These are phyloP conservation scores for Leucophenga montana DNA, from an alignment of 2,888 invertebrate species.

Conservation along the genomic window DNA sequence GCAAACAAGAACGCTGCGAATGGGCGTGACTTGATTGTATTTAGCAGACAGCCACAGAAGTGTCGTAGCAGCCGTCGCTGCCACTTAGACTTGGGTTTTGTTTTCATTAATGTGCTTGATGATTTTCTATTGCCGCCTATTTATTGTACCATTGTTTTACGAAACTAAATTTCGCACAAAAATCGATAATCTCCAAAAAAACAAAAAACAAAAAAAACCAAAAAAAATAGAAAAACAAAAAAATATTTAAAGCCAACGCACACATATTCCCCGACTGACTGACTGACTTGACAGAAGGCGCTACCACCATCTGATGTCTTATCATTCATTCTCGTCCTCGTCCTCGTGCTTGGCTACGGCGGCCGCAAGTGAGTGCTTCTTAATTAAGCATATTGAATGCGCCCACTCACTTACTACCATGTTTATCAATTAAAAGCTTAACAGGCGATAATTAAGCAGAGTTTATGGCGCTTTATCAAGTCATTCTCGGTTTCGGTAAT, in stretches of 20 bases:
- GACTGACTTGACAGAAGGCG: too few species aligned
- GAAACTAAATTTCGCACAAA: too few species aligned
- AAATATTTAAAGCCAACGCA: too few species aligned
- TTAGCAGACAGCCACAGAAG: constrained; percentile 2
- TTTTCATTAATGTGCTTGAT: not conserved
- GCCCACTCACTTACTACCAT: constrained; percentile 1
- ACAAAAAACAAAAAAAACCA: too few species aligned
- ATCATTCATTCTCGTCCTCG: not conserved
- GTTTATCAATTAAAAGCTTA: constrained; percentile 50
- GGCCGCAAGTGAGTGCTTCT: constrained; percentile 2
- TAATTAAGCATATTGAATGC: constrained; percentile 30
- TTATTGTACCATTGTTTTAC: not conserved
- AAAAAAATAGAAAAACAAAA: too few species aligned
- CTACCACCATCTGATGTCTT: not conserved
- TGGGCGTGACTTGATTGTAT: not conserved
- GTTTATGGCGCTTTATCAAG: constrained; percentile 50
- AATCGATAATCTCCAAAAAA: not conserved
- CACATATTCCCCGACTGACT: not conserved
- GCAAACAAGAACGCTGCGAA: not conserved
- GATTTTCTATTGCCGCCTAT: not conserved
- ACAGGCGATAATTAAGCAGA: constrained; percentile 36
- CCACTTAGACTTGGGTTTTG: constrained; percentile 7
- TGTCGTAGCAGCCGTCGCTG: constrained; percentile 13
- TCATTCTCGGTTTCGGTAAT: constrained; percentile 43
- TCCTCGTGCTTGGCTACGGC: not conserved